phyloP scores from a whole-genome alignment of 2,888 invertebrate species.

The Aspidapion aeneum region DNA sequence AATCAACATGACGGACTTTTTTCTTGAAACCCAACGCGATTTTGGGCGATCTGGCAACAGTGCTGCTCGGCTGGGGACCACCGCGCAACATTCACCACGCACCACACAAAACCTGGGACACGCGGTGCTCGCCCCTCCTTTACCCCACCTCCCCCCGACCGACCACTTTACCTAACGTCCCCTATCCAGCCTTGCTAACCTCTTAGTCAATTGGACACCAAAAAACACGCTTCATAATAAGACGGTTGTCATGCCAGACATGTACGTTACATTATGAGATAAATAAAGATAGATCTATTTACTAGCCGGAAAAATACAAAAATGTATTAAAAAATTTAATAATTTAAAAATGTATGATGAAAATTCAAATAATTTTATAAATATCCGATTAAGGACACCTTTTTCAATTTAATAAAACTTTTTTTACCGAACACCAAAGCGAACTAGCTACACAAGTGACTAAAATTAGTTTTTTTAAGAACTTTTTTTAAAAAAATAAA shows the following conservation, averaged over 20 bases:
- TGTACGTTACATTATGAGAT: too few relatives aligned
- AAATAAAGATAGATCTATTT: too few relatives aligned
- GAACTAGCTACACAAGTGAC: constrained; percentile 39
- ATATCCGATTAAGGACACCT: constrained; percentile 40
- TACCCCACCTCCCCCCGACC: constrained; percentile 24
- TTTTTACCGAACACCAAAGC: too few relatives aligned
- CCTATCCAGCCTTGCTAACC: constrained; percentile 15
- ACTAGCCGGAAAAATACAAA: too few relatives aligned
- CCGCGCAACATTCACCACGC: constrained; percentile 35
- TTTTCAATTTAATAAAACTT: too few relatives aligned
- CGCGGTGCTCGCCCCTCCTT: constrained; percentile 34
- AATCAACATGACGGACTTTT: too few relatives aligned
- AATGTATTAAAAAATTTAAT: too few relatives aligned
- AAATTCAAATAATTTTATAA: too few relatives aligned
- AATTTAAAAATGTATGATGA: too few relatives aligned
- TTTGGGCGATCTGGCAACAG: constrained; percentile 29
- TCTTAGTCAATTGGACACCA: constrained; percentile 11
- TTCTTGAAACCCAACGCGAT: too few relatives aligned
- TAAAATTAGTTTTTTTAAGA: neutral
- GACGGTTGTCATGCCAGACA: constrained; percentile 22
- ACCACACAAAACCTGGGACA: constrained; percentile 41
- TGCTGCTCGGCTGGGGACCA: constrained; percentile 13
- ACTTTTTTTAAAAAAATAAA: too few relatives aligned
- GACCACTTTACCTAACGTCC: constrained; percentile 7
- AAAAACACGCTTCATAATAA: constrained; percentile 27